phyloP scores from a whole-genome alignment of 1,140 invertebrate species.

The Agrypnia vestita region DNA sequence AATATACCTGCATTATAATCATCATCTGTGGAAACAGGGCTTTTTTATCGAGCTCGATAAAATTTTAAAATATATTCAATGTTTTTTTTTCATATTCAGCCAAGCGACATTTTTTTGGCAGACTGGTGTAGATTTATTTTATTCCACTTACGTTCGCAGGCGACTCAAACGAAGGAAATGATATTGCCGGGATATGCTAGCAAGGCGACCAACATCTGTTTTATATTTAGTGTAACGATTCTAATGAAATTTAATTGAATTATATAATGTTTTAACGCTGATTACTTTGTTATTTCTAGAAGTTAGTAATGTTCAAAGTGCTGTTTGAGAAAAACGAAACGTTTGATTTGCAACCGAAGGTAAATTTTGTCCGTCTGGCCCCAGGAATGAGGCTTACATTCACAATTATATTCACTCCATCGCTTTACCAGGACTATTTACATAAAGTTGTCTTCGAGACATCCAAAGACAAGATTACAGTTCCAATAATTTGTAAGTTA shows the following conservation, averaged over 20 bases:
- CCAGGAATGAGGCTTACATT: conserved; percentile 29
- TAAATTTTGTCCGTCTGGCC: conserved; percentile 28
- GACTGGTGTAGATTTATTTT: background rate
- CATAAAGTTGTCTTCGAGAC: conserved; percentile 31
- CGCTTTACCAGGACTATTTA: conserved; percentile 5
- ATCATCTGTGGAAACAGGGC: no score
- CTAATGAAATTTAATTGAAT: no score
- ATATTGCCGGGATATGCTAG: background rate
- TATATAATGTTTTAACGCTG: no score
- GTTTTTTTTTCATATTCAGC: no score
- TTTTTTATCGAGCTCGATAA: no score
- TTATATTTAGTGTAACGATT: background rate
- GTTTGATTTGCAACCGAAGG: conserved; percentile 5
- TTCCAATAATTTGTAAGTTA: conserved; percentile 35
- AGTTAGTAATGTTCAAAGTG: conserved; percentile 28
- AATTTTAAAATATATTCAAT: no score
- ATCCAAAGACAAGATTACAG: background rate
- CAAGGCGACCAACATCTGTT: background rate
- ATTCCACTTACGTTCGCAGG: background rate
- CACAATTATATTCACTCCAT: conserved; percentile 5
- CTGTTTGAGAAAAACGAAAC: conserved; percentile 9
- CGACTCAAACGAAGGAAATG: background rate
- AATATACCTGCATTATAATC: no score
- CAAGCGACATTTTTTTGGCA: background rate
- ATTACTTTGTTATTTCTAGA: conserved; percentile 8